These are phyloP conservation scores for Ormyrus nitidulus DNA, from an alignment of 2,888 invertebrate genomes.

Conservation along the genomic window DNA sequence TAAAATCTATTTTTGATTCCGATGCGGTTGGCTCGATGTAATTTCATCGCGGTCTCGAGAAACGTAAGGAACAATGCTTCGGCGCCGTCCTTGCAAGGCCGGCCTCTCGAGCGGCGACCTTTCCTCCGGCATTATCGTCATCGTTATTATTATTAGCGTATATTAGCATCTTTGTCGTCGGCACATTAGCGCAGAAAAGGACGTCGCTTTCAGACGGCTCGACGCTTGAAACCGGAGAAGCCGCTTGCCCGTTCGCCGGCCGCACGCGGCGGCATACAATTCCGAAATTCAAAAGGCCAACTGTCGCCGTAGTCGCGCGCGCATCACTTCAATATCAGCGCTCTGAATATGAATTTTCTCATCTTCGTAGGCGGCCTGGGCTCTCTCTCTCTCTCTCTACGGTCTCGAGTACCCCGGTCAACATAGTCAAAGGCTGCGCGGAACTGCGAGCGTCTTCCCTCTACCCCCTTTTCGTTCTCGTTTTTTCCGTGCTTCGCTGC, in stretches of 20 bases:
- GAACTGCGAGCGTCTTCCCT: background rate
- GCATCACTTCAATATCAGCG: conserved; percentile 57
- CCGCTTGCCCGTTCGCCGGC: conserved; percentile 71
- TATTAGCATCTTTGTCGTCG: background rate
- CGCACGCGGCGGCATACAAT: conserved; percentile 63
- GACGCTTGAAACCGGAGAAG: conserved; percentile 74
- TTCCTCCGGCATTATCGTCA: background rate
- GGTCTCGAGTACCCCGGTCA: conserved; percentile 14
- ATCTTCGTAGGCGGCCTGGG: background rate
- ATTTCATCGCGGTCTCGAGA: too few species aligned
- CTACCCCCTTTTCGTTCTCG: background rate
- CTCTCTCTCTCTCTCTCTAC: background rate
- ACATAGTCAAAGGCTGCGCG: conserved; percentile 15
- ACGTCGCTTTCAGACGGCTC: conserved; percentile 49
- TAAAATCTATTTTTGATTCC: too few species aligned
- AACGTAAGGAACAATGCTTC: too few species aligned
- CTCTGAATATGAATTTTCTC: conserved; percentile 42
- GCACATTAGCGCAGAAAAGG: background rate
- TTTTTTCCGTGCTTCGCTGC: background rate
- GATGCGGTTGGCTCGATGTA: too few species aligned
- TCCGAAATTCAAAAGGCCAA: conserved; percentile 69
- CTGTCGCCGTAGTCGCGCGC: conserved; percentile 55
- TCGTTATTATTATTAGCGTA: background rate
- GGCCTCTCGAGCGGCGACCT: too few species aligned
- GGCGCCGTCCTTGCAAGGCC: background rate